phyloP scores from a whole-genome alignment of 2,888 invertebrate genomes.

The Volucella inflata region DNA sequence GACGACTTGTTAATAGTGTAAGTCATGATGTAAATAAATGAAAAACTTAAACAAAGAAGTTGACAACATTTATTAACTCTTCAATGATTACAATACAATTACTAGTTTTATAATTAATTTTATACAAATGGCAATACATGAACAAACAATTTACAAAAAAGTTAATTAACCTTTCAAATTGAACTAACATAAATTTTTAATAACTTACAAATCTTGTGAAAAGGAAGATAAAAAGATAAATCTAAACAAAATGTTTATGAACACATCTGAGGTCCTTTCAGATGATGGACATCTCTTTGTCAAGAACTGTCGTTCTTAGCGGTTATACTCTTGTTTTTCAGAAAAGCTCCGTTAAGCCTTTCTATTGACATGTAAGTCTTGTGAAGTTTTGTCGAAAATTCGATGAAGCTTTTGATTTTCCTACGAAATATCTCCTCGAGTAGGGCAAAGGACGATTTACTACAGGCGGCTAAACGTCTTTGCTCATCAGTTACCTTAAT shows the following conservation, averaged over 20 bases:
- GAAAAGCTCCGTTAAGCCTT: slow-evolving; percentile 42
- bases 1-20: too few relatives aligned
- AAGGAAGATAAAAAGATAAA: neutral
- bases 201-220: neutral
- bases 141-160: neutral
- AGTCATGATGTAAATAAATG: too few relatives aligned
- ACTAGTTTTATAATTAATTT: slow-evolving; percentile 14
- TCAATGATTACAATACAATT: slow-evolving; percentile 13
- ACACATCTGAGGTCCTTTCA: slow-evolving; percentile 20
- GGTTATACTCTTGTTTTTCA: slow-evolving; percentile 35
- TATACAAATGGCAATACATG: neutral
- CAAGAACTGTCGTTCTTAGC: slow-evolving; percentile 33
- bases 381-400: slow-evolving; percentile 59
- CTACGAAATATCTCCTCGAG: slow-evolving; percentile 61
- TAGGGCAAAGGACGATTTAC: slow-evolving; percentile 31
- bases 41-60: neutral
- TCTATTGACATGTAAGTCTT: slow-evolving; percentile 63
- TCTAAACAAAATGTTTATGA: neutral
- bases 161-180: neutral
- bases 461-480: slow-evolving; percentile 37
- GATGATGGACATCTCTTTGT: slow-evolving; percentile 23
- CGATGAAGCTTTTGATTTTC: slow-evolving; percentile 57
- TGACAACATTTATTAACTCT: neutral
- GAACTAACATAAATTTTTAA: neutral
- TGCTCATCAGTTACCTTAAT: slow-evolving; percentile 55